Conservation (phyloP, 1,140 invertebrate species). For the Heliconius eleuchia region DNA sequence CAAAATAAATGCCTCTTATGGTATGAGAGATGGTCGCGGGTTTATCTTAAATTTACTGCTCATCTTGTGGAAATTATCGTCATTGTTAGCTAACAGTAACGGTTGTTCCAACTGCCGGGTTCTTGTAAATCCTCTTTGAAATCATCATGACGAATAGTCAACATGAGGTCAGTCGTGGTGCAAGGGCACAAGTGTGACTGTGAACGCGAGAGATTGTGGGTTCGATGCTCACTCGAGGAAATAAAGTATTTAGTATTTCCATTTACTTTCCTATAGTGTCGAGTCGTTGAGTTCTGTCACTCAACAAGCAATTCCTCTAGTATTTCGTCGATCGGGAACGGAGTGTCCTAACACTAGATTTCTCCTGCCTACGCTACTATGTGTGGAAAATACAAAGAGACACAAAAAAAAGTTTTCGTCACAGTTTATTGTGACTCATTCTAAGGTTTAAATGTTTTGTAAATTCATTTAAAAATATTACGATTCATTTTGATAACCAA, state of each 20-base stretch:
- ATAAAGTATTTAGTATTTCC: no score
- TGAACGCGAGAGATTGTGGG: no score
- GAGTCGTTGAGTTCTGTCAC: no score
- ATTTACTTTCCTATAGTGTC: no score
- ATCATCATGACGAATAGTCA: background rate
- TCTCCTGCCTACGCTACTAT: no score
- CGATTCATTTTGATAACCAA: background rate
- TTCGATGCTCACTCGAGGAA: no score
- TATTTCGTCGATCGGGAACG: no score
- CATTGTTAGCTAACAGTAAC: slow-evolving; percentile 35
- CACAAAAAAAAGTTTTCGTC: background rate
- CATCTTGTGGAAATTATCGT: slow-evolving; percentile 43
- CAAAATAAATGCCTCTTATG: slow-evolving; percentile 55
- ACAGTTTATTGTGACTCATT: background rate
- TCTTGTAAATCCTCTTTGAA: slow-evolving; percentile 21
- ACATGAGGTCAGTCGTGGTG: background rate
- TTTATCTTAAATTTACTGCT: slow-evolving; percentile 47
- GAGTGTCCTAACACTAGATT: no score
- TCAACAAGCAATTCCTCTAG: no score
- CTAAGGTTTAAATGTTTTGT: background rate
- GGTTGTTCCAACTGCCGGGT: slow-evolving; percentile 19
- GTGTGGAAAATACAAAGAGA: no score
- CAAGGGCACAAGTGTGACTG: no score
- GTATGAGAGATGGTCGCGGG: slow-evolving; percentile 46
- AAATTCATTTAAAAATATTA: slow-evolving; percentile 3